Percentiles rank a stretch among this genome's conserved stretches.
Evolutionary conservation across 1,140 invertebrate species (phyloP).

Genomic region (Pectinophora gossypiella): DNA sequence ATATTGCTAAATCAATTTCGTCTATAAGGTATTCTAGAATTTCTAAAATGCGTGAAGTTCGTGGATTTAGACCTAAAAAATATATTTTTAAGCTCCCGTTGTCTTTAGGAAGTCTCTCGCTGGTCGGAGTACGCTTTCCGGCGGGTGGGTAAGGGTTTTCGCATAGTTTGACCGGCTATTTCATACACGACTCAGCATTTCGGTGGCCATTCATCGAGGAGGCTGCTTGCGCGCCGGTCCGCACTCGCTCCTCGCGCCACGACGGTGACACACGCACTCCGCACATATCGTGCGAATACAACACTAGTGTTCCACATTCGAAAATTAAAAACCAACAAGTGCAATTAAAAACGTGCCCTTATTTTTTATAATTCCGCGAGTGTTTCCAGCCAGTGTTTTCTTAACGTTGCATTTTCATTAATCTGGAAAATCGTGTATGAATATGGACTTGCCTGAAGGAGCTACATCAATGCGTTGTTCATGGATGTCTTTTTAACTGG

Average conservation of each 20-base stretch:
- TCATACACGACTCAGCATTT: slow-evolving; percentile 66
- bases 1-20: no score
- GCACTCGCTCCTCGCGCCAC: slow-evolving; percentile 38
- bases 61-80: no score
- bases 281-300: slow-evolving; percentile 27
- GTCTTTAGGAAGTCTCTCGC: not conserved
- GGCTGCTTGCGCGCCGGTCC: slow-evolving; percentile 62
- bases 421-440: slow-evolving; percentile 52
- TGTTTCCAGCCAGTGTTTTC: slow-evolving; percentile 41
- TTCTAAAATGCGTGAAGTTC: slow-evolving; percentile 42
- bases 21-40: no score
- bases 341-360: not conserved
- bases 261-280: slow-evolving; percentile 43
- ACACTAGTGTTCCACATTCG: slow-evolving; percentile 1
- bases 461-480: slow-evolving; percentile 71
- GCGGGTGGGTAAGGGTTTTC: slow-evolving; percentile 63
- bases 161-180: slow-evolving; percentile 70
- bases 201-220: slow-evolving; percentile 66
- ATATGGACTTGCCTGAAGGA: slow-evolving; percentile 68
- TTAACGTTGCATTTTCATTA: slow-evolving; percentile 26
- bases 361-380: slow-evolving; percentile 20
- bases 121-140: slow-evolving; percentile 27
- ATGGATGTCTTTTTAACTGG: slow-evolving; percentile 74
- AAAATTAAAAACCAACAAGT: slow-evolving; percentile 1
- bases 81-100: no score